These are phyloP conservation scores for Chauna torquata DNA, from an alignment of 2,113 vertebrate genomes.

Conservation along the genomic window DNA sequence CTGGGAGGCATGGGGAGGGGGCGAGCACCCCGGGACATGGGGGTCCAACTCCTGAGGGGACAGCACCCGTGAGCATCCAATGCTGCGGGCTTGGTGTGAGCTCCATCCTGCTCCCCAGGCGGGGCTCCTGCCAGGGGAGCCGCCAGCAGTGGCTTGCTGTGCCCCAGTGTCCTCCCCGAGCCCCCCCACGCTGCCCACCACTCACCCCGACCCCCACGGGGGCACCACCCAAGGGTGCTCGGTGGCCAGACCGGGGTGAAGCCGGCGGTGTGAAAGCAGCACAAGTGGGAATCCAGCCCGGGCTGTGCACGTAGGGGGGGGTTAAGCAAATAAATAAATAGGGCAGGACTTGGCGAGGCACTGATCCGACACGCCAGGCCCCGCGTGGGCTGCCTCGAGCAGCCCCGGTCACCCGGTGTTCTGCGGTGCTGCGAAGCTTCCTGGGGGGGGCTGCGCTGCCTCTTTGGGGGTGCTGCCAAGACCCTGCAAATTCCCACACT, in stretches of 20 bases:
- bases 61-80: not conserved
- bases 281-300: not conserved
- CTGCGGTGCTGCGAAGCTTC: not conserved
- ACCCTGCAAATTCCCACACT: not conserved
- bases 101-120: not conserved
- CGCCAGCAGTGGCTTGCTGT: not conserved
- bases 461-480: not conserved
- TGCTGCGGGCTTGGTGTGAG: not conserved
- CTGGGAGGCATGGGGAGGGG: not conserved
- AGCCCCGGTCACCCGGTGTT: not conserved
- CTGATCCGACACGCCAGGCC: not conserved
- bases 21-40: not conserved
- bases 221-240: not conserved
- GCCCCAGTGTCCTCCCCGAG: not conserved
- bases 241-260: accelerated
- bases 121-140: not conserved
- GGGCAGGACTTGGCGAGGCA: not conserved
- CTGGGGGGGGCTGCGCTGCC: not conserved
- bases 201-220: not conserved
- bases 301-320: not conserved
- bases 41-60: not conserved
- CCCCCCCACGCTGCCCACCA: not conserved
- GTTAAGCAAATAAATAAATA: constrained; percentile 29
- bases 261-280: not conserved
- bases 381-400: not conserved